Percentiles rank a stretch among this genome's conserved stretches.
Conservation (phyloP, 2,888 invertebrate genomes). For the Rhagonycha lutea region DNA sequence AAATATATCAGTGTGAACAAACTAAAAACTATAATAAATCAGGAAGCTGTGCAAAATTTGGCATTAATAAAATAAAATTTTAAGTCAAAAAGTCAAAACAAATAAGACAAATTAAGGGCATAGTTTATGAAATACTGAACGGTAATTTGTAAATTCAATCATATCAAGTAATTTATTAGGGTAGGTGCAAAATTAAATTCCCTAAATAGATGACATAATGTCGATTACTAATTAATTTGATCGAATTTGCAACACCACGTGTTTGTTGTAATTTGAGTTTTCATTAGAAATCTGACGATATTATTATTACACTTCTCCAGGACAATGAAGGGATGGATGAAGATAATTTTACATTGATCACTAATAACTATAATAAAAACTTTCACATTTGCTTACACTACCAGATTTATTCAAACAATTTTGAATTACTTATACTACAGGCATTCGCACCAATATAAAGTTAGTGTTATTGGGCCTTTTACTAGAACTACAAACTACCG, state of each 20-base stretch:
- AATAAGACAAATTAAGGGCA: neutral
- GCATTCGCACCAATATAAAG: neutral
- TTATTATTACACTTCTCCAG: neutral
- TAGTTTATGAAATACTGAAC: too few relatives aligned
- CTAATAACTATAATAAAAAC: neutral
- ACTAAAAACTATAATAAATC: neutral
- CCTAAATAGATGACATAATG: neutral
- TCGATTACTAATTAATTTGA: neutral
- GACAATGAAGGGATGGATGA: neutral
- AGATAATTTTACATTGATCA: neutral
- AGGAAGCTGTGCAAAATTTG: neutral
- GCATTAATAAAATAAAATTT: neutral
- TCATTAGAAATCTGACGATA: neutral
- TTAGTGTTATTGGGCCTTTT: neutral
- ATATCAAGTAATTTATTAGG: neutral
- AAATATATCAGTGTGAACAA: neutral
- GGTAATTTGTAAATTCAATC: neutral
- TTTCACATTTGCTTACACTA: neutral
- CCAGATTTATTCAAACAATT: too few relatives aligned
- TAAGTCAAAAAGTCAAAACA: neutral
- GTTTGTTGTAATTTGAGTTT: neutral
- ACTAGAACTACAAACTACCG: neutral
- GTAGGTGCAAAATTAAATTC: neutral
- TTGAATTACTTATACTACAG: neutral
- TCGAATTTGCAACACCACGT: neutral